Base-by-base conservation (phyloP, 2,797 vertebrate species). In the Myotis vivesi region DNA sequence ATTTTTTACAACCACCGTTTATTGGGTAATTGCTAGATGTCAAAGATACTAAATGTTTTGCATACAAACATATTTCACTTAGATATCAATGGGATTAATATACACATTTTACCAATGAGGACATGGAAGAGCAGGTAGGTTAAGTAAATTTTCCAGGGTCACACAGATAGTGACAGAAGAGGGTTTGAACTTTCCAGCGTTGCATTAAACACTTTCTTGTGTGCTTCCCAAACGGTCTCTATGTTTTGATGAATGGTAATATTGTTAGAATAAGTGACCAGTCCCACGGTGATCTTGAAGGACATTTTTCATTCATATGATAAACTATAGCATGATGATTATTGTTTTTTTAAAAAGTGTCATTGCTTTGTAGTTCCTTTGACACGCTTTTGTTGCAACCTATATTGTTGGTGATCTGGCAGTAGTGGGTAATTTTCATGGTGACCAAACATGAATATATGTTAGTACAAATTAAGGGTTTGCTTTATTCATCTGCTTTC, bases 401-500 rank as follows among this genome's bases (percentile, higher is more conserved):
- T 71, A 0, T 85, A 41, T 68, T n/a, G 38, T 36, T 72, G 57
- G 88, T 82, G 16, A 76, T 89, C 71, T 59, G 69, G 15, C 33
- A 87, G 3, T 44, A 68, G 3, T n/a, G 20, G 36, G 25, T 49
- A 20, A 57, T 89, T 77, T 85, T 79, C 20, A 44, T 87, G 57
- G 10, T 73, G 44, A 88, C 49, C 77, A 73, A 92, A 83, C 25
- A 30, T 22, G 28, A 53, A 68, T 68, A 33, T 38, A 62, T 72
- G 51, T 38, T 85, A 79, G 84, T 72, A 75, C 11, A 87, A 81
- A 94, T 62, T 44, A 51, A 92, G 44, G 6, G 25, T 87, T 95
- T 83, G 33, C 51, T 93, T 73, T 25, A 15, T 80, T 79, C 90
- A 68, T 92, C 77, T 97, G 20, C n/a, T 95, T 96, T 97, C 4